Evolutionary conservation across 2,113 vertebrate species (phyloP).

Genomic region (Pedionomus torquatus): DNA sequence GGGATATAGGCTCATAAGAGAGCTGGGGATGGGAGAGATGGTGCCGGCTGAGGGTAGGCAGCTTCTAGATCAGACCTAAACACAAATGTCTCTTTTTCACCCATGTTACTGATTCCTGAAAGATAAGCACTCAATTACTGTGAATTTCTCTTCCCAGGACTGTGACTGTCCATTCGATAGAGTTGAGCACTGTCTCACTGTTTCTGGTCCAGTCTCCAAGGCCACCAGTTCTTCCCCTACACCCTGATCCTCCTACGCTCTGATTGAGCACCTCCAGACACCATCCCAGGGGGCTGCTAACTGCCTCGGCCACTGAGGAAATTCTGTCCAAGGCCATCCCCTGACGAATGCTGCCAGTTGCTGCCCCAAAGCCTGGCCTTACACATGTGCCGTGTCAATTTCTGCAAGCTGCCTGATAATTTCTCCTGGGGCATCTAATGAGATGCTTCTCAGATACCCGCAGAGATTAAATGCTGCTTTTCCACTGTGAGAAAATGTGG

Average conservation of each 20-base stretch:
- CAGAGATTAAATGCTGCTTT: not conserved
- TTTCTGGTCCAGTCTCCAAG: not conserved
- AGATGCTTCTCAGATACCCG: not conserved
- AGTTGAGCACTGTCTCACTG: not conserved
- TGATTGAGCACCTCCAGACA: not conserved
- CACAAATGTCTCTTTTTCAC: not conserved
- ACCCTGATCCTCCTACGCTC: not conserved
- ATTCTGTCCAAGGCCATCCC: not conserved
- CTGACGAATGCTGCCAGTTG: not conserved
- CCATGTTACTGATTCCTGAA: not conserved
- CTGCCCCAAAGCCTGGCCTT: not conserved
- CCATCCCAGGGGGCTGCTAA: not conserved
- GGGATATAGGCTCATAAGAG: accelerated
- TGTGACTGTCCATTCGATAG: not conserved
- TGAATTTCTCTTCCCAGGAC: not conserved
- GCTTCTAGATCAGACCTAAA: not conserved
- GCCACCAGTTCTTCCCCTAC: not conserved
- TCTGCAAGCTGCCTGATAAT: not conserved
- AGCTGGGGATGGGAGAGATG: not conserved
- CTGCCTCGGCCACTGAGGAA: accelerated
- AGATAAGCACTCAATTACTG: not conserved
- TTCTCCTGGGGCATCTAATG: not conserved
- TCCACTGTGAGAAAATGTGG: not conserved
- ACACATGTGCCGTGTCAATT: accelerated
- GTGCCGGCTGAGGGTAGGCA: not conserved